These are phyloP conservation scores for Notothenia rossii DNA, from an alignment of 2,113 vertebrate genomes.

Conservation along the genomic window DNA sequence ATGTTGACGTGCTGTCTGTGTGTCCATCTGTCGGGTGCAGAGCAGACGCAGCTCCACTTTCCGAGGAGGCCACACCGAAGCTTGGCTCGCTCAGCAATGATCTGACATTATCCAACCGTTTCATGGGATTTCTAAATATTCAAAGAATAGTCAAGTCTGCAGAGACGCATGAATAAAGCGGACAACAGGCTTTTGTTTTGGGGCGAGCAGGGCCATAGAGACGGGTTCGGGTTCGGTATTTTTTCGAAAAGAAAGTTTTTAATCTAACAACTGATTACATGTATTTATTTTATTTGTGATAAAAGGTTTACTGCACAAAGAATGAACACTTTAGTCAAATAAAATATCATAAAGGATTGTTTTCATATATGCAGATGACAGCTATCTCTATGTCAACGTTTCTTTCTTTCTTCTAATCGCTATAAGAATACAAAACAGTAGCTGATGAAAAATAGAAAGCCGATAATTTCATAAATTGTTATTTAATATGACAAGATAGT, in stretches of 20 bases:
- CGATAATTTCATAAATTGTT: no score
- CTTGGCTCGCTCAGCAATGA: slow-evolving; percentile 61
- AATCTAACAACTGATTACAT: not conserved
- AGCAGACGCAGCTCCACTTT: slow-evolving; percentile 58
- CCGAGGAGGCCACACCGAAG: slow-evolving; percentile 56
- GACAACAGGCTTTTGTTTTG: slow-evolving; percentile 22
- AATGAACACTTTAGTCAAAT: not conserved
- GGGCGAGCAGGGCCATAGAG: rapidly evolving
- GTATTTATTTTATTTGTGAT: not conserved
- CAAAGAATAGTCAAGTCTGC: slow-evolving; percentile 22
- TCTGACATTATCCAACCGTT: slow-evolving; percentile 56
- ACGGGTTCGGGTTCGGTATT: not conserved
- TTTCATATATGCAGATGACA: not conserved
- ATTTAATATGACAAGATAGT: no score
- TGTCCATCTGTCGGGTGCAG: slow-evolving; percentile 73
- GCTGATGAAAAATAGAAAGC: not conserved
- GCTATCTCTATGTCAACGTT: not conserved
- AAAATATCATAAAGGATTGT: not conserved
- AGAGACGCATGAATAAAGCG: not conserved
- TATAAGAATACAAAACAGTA: not conserved
- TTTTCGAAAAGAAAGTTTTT: not conserved
- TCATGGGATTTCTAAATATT: slow-evolving; percentile 50
- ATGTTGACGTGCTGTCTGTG: slow-evolving; percentile 73
- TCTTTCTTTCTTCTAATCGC: not conserved
- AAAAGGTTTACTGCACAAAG: not conserved